Percentiles rank a stretch among this genome's conserved stretches.
Conservation (phyloP, 2,113 vertebrate genomes). For the Rynchops niger region DNA sequence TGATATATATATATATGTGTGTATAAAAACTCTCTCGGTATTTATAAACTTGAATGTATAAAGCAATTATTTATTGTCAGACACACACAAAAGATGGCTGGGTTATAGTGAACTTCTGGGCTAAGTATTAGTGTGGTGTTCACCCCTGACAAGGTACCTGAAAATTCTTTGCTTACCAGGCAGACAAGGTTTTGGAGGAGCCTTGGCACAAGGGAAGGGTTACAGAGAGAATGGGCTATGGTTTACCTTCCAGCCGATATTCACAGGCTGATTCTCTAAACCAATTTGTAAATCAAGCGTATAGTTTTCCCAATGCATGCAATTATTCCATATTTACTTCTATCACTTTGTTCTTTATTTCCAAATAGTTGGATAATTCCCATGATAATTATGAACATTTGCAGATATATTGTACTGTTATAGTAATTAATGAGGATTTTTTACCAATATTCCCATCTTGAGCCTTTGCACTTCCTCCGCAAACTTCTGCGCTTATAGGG, state of each 20-base stretch:
- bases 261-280: neutral
- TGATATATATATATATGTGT: fast-evolving
- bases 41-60: neutral
- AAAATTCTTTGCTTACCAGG: neutral
- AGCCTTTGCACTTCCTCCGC: neutral
- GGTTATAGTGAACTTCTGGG: neutral
- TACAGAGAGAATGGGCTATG: neutral
- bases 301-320: neutral
- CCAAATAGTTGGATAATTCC: neutral
- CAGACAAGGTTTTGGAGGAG: neutral
- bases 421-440: neutral
- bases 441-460: neutral
- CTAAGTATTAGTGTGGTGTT: neutral
- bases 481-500: neutral
- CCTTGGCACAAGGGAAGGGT: neutral
- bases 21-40: neutral
- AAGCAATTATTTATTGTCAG: neutral
- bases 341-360: neutral
- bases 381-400: neutral
- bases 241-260: neutral
- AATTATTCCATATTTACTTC: neutral
- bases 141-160: neutral
- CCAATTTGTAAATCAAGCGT: neutral
- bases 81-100: neutral
- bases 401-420: neutral